phyloP scores from a whole-genome alignment of 2,113 vertebrate genomes.

The Nibea albiflora region DNA sequence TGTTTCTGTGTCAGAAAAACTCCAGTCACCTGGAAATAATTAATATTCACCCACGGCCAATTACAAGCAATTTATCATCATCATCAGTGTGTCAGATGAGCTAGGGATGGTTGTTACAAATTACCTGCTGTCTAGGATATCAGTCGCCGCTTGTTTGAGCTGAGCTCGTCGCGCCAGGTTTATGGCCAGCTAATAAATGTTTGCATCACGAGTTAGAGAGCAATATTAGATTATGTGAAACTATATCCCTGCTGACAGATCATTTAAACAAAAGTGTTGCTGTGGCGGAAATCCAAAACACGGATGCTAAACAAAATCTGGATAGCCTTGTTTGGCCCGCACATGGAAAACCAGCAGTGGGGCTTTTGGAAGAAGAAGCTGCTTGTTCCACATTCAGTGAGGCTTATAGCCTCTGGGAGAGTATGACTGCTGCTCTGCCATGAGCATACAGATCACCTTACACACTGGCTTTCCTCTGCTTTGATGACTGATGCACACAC shows the following conservation, averaged over 20 bases:
- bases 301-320: slow-evolving; percentile 52
- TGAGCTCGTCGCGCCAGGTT: slow-evolving; percentile 31
- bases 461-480: slow-evolving; percentile 73
- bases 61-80: slow-evolving; percentile 70
- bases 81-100: slow-evolving; percentile 67
- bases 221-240: slow-evolving; percentile 42
- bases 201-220: slow-evolving; percentile 43
- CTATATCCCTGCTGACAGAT: slow-evolving; percentile 34
- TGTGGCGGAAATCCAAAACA: slow-evolving; percentile 49
- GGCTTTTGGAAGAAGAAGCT: slow-evolving; percentile 47
- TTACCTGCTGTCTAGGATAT: slow-evolving; percentile 60
- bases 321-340: slow-evolving; percentile 34
- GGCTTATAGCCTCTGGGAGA: slow-evolving; percentile 75
- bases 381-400: slow-evolving; percentile 69
- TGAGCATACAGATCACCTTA: slow-evolving; percentile 79
- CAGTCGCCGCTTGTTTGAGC: slow-evolving; percentile 44
- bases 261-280: slow-evolving; percentile 20
- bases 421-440: slow-evolving; percentile 68
- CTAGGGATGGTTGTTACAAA: slow-evolving; percentile 57
- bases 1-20: slow-evolving; percentile 34
- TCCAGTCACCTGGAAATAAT: slow-evolving; percentile 70
- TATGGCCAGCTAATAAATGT: slow-evolving; percentile 31
- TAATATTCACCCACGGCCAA: slow-evolving; percentile 65
- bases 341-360: slow-evolving; percentile 46
- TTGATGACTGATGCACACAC: slow-evolving; percentile 69